Evolutionary conservation across 2,797 vertebrate genomes (phyloP), one percentile per base, ranked within the genome.

Genomic region (Graptemys geographica): DNA sequence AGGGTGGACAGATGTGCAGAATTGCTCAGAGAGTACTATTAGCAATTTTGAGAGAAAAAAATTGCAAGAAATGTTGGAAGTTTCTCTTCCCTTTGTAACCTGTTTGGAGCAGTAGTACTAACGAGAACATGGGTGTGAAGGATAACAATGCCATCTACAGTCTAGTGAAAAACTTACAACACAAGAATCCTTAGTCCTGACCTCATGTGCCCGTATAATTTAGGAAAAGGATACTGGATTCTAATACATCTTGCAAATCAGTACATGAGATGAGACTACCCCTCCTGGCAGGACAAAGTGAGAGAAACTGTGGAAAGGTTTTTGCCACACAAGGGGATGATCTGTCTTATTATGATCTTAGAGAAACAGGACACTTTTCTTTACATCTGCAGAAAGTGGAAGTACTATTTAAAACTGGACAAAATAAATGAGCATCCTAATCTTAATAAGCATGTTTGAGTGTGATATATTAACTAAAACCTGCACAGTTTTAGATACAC

Each of bases 291-390:
- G 56, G 57, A 90, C 28, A 19, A 80, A 27, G 3, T 49, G 25
- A 11, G 83, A 44, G 51, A 28, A 23, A 83, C 27, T 78, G 44
- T 41, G 11, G 5, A n/a, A 47, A 76, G 27, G 2, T 0, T 86
- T 92, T 84, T 19, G 1, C 2, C 72, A 6, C 74, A 21, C 33
- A 88, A 65, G 3, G 57, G 15, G 6, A 57, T 69, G 6, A 1
- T 78, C 84, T 93, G 2, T 88, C 33, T 44, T 90, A 25, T 37
- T 69, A 0, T 81, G 5, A 18, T 72, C 2, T 79, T 31, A 41
- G 19, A 74, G 57, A 93, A 91, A n/a, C 2, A 37, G 7, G 8
- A 4, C 6, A 52, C 0, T 0, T 49, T 79, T 80, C 76, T 79
- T 79, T 21, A 21, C 56, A 18, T 6, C 1, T 89, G 25, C 15